Evolutionary conservation across 2,797 vertebrate genomes (phyloP), one percentile per base, ranked within the genome.

Genomic region (Tauraco hartlaubi): DNA sequence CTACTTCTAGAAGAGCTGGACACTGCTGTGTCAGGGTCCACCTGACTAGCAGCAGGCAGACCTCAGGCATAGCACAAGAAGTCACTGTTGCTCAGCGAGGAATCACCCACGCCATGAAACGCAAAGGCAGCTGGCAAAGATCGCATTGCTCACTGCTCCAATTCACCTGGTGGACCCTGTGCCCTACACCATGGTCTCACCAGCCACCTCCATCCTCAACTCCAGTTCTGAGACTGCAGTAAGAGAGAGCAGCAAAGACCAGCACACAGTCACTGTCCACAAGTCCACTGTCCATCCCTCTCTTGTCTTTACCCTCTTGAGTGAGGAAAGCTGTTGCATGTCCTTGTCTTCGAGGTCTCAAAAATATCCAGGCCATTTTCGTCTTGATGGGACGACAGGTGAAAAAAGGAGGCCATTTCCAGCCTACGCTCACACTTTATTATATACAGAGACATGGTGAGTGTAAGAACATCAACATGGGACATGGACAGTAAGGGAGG

Each of bases 391-490:
- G 35, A 82, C 9, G 66, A 69, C 4, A 41, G 37, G 61, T 1
- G 5, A 48, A 59, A 43, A 63, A 62, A 85, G 29, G 26, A 95
- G 72, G 59, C 71, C 3, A 44, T 37, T 83, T 96, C 90, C 96
- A 97, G 94, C 93, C 92, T 92, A 95, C 68, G 76, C 90, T 96
- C 92, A 96, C 96, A 95, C 88, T 97, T 97, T 97, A 97, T 97
- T 97, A 95, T 96, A 95, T 92, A 94, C 94, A 94, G 95, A 96
- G 84, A 96, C 94, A 97, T 2, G 15, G 91, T 56, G 72, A 96
- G 90, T 95, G 88, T 95, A 96, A 96, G 92, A 96, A 97, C 97
- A 97, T 96, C 95, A 83, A 96, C 84, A 94, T 79, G 90, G 88
- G 92, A 90, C 74, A 56, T 0, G 48, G 90, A 94, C 94, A 94